phyloP scores from a whole-genome alignment of 2,797 vertebrate species.

The Euphonia xanthogaster region DNA sequence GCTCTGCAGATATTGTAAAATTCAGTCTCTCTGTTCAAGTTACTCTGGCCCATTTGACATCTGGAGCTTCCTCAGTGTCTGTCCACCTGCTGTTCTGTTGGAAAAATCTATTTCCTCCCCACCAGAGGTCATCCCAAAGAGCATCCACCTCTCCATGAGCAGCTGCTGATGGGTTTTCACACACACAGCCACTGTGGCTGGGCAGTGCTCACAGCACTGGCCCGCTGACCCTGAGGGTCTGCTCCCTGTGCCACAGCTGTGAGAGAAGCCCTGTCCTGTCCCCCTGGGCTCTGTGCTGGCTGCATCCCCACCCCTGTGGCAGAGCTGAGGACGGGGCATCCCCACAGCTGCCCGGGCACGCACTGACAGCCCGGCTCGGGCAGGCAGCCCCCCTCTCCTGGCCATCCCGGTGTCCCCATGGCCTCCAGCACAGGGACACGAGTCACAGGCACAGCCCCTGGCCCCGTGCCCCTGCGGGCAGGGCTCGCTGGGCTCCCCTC shows the following conservation, averaged over 20 bases:
- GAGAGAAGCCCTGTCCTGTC: not conserved
- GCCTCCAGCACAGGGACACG: not conserved
- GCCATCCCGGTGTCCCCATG: fast-evolving
- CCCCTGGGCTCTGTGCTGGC: no score
- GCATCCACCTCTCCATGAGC: no score
- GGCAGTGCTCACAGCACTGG: not conserved
- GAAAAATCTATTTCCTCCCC: not conserved
- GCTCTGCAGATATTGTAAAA: not conserved
- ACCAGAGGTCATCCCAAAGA: not conserved
- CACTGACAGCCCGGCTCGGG: fast-evolving
- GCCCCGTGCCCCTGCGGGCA: fast-evolving
- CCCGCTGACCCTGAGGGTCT: fast-evolving
- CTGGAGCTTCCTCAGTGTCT: not conserved
- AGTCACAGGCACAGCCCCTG: fast-evolving
- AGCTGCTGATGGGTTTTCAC: fast-evolving
- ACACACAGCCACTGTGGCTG: fast-evolving
- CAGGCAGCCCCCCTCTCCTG: not conserved
- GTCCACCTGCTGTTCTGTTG: not conserved
- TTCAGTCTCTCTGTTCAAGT: not conserved
- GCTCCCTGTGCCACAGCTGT: not conserved
- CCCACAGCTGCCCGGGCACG: not conserved
- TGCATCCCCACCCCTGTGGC: no score
- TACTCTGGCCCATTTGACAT: not conserved
- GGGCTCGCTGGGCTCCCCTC: not conserved
- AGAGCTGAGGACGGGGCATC: not conserved